Evolutionary conservation across 2,113 vertebrate genomes (phyloP), one percentile per base, ranked within the genome.

Genomic region (Smithornis capensis): DNA sequence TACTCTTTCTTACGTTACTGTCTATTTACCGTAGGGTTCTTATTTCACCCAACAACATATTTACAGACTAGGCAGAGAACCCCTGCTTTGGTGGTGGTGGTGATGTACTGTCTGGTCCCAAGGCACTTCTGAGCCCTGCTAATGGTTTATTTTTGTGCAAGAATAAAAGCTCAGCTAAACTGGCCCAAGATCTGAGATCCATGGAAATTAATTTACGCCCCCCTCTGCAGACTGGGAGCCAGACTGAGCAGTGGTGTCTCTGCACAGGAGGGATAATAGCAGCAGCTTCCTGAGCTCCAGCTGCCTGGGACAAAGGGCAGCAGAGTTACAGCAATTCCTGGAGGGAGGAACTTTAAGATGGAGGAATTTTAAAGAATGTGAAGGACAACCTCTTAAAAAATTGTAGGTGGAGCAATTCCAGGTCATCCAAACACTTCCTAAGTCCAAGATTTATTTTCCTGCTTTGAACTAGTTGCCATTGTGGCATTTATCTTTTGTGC

Each of bases 281-380:
- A 75, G 90, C 94, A 92, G 92, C 94, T 97, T 96, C 93, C 95
- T 89, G 92, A 96, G 89, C 93, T 95, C 92, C 93, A 96, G 93
- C 90, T 96, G 95, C 86, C 82, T 88, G 10, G 65, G 79, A 96
- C 95, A 95, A 95, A 97, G 92, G 90, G 73, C 4, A 2, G 59
- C 60, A 7, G 79, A 95, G 90, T 45, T 68, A 70, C 95, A 89
- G 90, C 12, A 14, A 23, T 87, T 96, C 95, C 93, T 96, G 95
- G 69, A 96, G 93, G 92, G 86, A 96, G 94, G 80, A 95, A 96
- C 69, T 89, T 75, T 68, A 96, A 95, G 92, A 96, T 96, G 96
- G 95, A 95, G 93, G 95, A 95, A 90, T 95, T 90, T 64, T 65
- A 89, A 95, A 93, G 96, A 96, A 94, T 96, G 94, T 59, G 62